Evolutionary conservation across 2,113 vertebrate genomes (phyloP).

Genomic region (Uropsilus gracilis): DNA sequence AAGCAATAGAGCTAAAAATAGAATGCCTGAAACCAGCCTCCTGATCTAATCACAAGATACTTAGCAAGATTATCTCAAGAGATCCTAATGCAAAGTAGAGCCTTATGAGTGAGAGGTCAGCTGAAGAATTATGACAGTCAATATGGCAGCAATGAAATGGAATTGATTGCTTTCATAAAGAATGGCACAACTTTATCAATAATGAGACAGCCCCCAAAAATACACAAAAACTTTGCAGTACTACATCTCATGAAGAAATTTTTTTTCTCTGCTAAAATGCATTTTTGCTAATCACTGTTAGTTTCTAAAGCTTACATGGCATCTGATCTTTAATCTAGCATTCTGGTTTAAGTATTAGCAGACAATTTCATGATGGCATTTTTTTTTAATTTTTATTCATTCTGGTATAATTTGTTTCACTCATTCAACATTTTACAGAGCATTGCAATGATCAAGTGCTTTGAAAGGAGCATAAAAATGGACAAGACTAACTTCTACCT

Average conservation of each 20-base stretch:
- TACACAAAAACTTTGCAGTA: neutral
- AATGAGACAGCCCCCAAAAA: constrained; percentile 24
- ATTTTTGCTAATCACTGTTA: constrained; percentile 24
- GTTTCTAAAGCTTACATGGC: constrained; percentile 9
- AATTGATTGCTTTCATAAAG: constrained; percentile 31
- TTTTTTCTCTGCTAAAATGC: constrained; percentile 33
- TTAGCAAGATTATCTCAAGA: constrained; percentile 56
- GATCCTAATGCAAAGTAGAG: constrained; percentile 41
- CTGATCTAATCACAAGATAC: constrained; percentile 52
- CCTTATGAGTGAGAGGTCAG: constrained; percentile 32
- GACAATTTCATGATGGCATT: constrained; percentile 5
- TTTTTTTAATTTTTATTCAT: neutral
- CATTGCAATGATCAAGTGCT: constrained; percentile 19
- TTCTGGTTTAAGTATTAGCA: neutral
- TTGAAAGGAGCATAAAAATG: neutral
- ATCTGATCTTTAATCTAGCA: constrained; percentile 31
- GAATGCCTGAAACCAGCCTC: constrained; percentile 2
- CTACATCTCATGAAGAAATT: neutral
- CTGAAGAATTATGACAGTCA: neutral
- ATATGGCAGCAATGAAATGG: neutral
- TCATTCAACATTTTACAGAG: constrained; percentile 11
- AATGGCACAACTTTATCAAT: constrained; percentile 48
- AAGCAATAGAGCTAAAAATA: constrained; percentile 43
- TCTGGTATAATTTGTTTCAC: constrained; percentile 40
- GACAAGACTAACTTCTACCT: neutral